Percentiles rank a stretch among this genome's conserved stretches.
Conservation (phyloP, 2,888 invertebrate genomes). For the Melipona beecheii region DNA sequence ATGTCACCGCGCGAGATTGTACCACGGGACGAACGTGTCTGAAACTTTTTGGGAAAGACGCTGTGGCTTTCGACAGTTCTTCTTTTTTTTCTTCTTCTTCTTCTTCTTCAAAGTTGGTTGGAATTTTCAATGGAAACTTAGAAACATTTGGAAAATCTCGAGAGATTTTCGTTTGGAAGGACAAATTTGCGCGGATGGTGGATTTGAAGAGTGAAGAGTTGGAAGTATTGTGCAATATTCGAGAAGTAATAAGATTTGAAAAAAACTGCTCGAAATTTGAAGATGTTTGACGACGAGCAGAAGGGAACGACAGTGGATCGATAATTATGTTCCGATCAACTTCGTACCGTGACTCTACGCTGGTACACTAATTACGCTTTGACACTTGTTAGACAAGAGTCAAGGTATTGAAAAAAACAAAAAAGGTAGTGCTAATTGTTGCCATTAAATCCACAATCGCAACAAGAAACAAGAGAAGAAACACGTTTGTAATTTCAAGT, state of each 20-base stretch:
- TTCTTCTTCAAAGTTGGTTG: neutral
- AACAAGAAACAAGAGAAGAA: neutral
- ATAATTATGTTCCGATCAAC: neutral
- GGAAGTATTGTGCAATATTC: too few species aligned
- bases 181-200: neutral
- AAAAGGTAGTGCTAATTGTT: neutral
- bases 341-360: neutral
- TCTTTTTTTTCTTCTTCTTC: neutral
- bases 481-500: neutral
- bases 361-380: neutral
- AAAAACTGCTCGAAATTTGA: too few species aligned
- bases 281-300: neutral
- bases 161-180: neutral
- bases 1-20: too few species aligned
- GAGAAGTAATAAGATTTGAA: too few species aligned
- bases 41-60: neutral
- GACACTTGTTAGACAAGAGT: neutral
- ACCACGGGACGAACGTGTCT: neutral
- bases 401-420: neutral
- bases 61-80: neutral
- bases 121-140: neutral
- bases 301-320: neutral
- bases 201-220: too few species aligned
- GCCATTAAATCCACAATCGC: neutral
- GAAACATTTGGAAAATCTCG: neutral